Percentiles rank a stretch among this genome's conserved stretches.
Conservation (phyloP, 2,888 invertebrate genomes). For the Hipparchia sbordonii region DNA sequence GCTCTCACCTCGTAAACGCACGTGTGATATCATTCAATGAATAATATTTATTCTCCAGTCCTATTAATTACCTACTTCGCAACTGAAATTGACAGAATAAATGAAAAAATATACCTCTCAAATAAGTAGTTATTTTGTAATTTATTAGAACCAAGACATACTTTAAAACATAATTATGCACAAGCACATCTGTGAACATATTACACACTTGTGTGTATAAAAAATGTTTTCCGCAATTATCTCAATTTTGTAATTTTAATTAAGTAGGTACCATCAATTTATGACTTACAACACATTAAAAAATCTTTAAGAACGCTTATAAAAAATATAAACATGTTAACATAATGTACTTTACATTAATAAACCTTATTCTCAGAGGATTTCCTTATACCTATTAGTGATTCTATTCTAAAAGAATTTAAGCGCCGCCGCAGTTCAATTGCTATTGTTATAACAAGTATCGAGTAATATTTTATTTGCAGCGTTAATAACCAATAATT, state of each 20-base stretch:
- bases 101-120: background rate
- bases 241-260: background rate
- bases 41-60: background rate
- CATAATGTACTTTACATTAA: background rate
- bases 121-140: background rate
- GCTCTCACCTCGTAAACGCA: background rate
- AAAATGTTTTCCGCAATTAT: background rate
- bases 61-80: background rate
- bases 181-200: background rate
- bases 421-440: background rate
- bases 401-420: background rate
- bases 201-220: background rate
- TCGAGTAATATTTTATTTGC: conserved; percentile 37
- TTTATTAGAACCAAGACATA: background rate
- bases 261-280: background rate
- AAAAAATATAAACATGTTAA: background rate
- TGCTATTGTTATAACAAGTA: background rate
- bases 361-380: background rate
- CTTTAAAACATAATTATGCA: background rate
- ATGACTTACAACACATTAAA: background rate
- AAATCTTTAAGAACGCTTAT: background rate
- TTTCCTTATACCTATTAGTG: conserved; percentile 3
- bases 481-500: conserved; percentile 31
- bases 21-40: conserved; percentile 2
- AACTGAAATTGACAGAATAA: too few relatives aligned